Conservation (phyloP, 2,888 invertebrate genomes). For the Drosophila heteroneura region DNA sequence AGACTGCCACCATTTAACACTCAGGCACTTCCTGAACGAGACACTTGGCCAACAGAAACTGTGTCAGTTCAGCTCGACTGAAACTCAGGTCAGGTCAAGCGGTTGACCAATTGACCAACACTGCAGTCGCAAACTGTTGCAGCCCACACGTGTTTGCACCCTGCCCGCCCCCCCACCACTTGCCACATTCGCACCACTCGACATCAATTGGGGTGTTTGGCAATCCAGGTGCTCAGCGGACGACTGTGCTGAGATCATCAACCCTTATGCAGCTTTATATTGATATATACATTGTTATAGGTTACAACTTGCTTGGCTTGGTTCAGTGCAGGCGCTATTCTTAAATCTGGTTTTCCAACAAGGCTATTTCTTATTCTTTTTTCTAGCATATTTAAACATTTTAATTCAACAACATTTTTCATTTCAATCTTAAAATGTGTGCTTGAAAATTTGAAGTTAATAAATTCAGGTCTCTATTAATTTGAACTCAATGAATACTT, state of each 20-base stretch:
- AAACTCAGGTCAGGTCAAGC: conserved; percentile 44
- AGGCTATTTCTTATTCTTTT: background rate
- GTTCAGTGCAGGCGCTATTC: background rate
- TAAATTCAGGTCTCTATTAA: no score
- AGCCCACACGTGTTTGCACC: conserved; percentile 3
- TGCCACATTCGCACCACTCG: conserved; percentile 12
- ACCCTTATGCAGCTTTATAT: background rate
- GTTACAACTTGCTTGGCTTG: background rate
- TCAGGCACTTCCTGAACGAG: conserved; percentile 31
- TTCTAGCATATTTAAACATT: background rate
- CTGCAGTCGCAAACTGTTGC: conserved; percentile 41
- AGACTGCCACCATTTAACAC: conserved; percentile 19
- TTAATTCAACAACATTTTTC: no score
- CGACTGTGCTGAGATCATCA: conserved; percentile 2
- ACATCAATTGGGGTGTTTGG: background rate
- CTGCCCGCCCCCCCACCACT: background rate
- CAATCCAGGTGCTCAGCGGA: background rate
- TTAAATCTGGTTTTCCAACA: background rate
- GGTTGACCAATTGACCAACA: conserved; percentile 36
- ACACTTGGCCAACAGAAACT: conserved; percentile 18
- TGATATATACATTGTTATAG: background rate
- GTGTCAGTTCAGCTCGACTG: conserved; percentile 31
- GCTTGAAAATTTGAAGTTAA: no score
- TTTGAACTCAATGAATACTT: background rate
- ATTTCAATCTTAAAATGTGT: no score